Evolutionary conservation across 2,797 vertebrate species (phyloP).

Genomic region (Apodemus agrarius): DNA sequence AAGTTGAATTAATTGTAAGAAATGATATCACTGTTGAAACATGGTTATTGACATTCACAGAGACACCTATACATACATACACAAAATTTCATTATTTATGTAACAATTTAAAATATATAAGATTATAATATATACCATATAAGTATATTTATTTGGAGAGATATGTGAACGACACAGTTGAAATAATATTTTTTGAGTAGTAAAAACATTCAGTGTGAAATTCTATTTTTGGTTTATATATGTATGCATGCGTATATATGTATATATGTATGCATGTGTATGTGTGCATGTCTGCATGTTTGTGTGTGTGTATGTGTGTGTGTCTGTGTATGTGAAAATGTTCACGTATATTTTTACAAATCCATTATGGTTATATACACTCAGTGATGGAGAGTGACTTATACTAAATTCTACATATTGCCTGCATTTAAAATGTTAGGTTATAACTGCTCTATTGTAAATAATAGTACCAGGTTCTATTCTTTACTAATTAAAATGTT

Average conservation of each 20-base stretch:
- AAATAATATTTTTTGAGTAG: background rate
- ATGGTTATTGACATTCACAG: background rate
- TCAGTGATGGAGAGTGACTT: background rate
- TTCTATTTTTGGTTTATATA: background rate
- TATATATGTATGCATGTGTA: background rate
- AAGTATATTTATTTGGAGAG: background rate
- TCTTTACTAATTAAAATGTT: background rate
- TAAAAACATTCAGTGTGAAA: background rate
- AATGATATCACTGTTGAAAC: background rate
- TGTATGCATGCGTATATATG: background rate
- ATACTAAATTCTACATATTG: background rate
- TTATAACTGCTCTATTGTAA: background rate
- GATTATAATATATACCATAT: background rate
- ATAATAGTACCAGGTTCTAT: background rate
- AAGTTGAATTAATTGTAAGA: background rate
- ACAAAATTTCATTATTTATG: background rate
- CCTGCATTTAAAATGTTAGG: background rate
- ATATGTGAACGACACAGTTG: too few relatives aligned
- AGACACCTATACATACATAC: background rate
- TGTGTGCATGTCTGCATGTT: background rate
- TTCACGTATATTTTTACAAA: background rate
- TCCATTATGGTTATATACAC: background rate
- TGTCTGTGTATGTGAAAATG: background rate
- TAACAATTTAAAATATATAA: background rate
- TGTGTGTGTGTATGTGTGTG: background rate